Evolutionary conservation across 2,797 vertebrate genomes (phyloP).

Genomic region (Megaceryle alcyon): DNA sequence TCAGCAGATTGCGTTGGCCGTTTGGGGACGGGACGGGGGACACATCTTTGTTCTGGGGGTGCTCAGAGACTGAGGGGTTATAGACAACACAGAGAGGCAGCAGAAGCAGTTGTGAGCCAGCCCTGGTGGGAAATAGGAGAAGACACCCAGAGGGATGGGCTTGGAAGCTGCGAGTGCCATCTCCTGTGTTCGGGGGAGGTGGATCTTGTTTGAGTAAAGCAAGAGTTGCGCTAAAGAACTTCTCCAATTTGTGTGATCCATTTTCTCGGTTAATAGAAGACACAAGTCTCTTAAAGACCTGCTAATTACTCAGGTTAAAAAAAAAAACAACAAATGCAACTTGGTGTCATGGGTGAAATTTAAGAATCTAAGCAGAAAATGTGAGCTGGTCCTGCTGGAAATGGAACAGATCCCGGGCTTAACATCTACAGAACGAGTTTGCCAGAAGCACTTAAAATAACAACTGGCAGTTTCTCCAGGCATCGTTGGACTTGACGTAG

Average conservation of each 20-base stretch:
- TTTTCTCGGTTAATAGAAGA: background rate
- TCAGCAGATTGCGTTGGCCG: background rate
- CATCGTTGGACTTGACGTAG: background rate
- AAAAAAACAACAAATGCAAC: background rate
- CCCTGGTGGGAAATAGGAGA: background rate
- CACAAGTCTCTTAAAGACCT: background rate
- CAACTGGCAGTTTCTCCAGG: background rate
- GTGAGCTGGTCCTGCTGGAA: constrained; percentile 11
- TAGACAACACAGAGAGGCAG: background rate
- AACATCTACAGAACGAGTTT: background rate
- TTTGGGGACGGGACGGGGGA: background rate
- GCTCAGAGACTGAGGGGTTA: background rate
- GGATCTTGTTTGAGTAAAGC: background rate
- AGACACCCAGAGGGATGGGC: background rate
- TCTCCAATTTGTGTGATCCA: background rate
- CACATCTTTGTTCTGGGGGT: background rate
- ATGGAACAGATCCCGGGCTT: background rate
- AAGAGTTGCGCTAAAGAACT: background rate
- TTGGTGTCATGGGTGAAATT: background rate
- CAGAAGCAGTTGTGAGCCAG: background rate
- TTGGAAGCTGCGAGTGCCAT: background rate
- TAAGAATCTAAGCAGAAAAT: background rate
- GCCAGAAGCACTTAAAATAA: constrained; percentile 19
- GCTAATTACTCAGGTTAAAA: background rate
- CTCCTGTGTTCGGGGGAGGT: background rate